phyloP scores from a whole-genome alignment of 2,797 vertebrate genomes.

The Fratercula arctica region DNA sequence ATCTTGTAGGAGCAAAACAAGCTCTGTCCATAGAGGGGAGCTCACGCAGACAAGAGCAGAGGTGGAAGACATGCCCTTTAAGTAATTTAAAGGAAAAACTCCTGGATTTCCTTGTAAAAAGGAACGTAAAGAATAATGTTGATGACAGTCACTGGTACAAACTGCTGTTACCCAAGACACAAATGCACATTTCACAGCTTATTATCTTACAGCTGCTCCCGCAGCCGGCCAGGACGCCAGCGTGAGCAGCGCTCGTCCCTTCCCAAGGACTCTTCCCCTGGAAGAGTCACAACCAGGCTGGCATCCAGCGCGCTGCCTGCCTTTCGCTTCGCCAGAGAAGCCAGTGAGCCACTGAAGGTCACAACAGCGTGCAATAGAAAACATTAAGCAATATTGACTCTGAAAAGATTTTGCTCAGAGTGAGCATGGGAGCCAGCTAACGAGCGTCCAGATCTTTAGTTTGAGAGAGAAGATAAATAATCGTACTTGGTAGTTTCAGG shows the following conservation, averaged over 20 bases:
- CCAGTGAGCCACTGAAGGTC: neutral
- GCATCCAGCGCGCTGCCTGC: neutral
- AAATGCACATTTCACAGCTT: neutral
- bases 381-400: neutral
- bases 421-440: neutral
- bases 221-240: accelerated
- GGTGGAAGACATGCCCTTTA: neutral
- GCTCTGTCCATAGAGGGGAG: neutral
- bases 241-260: accelerated
- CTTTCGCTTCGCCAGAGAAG: neutral
- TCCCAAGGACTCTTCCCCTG: neutral
- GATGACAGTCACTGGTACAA: neutral
- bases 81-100: neutral
- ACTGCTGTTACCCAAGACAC: neutral
- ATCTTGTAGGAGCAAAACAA: neutral
- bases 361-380: neutral
- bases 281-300: neutral
- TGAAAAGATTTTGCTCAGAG: neutral
- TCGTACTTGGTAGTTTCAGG: neutral
- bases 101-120: too few species aligned
- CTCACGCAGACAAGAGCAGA: neutral
- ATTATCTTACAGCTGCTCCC: neutral
- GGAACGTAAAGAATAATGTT: accelerated
- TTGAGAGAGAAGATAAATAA: neutral
- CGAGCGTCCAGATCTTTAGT: neutral